Evolutionary conservation across 2,797 vertebrate genomes (phyloP).

Genomic region (Enteromius mattozi): DNA sequence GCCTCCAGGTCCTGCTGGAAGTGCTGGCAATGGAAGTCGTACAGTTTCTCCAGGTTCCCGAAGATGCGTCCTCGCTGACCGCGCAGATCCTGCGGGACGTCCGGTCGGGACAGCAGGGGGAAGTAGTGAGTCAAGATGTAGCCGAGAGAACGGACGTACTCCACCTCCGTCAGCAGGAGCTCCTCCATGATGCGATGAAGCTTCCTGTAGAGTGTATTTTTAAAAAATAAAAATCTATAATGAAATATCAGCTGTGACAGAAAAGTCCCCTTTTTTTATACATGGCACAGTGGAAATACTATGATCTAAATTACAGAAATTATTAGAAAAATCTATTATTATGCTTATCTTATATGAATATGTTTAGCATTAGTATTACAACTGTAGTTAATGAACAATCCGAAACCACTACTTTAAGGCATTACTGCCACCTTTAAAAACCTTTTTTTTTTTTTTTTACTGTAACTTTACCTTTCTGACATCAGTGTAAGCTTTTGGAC

Average conservation of each 20-base stretch:
- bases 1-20: slow-evolving; percentile 83
- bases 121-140: slow-evolving; percentile 83
- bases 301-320: background rate
- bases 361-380: background rate
- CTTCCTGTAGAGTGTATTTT: slow-evolving; percentile 67
- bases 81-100: slow-evolving; percentile 81
- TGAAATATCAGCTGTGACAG: background rate
- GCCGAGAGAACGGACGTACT: slow-evolving; percentile 80
- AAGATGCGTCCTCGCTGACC: slow-evolving; percentile 82
- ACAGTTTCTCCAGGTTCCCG: slow-evolving; percentile 83
- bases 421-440: background rate
- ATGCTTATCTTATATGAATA: background rate
- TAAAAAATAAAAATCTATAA: background rate
- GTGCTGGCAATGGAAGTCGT: slow-evolving; percentile 80
- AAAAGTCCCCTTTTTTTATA: background rate
- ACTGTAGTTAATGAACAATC: background rate
- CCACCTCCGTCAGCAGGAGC: slow-evolving; percentile 81
- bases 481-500: slow-evolving; percentile 50
- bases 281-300: background rate
- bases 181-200: slow-evolving; percentile 82
- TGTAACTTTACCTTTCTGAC: slow-evolving; percentile 37
- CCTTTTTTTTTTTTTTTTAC: background rate
- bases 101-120: slow-evolving; percentile 78
- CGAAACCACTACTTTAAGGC: background rate
- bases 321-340: background rate